Evolutionary conservation across 2,888 invertebrate species (phyloP).

Genomic region (Scrobipalpa atriplicella): DNA sequence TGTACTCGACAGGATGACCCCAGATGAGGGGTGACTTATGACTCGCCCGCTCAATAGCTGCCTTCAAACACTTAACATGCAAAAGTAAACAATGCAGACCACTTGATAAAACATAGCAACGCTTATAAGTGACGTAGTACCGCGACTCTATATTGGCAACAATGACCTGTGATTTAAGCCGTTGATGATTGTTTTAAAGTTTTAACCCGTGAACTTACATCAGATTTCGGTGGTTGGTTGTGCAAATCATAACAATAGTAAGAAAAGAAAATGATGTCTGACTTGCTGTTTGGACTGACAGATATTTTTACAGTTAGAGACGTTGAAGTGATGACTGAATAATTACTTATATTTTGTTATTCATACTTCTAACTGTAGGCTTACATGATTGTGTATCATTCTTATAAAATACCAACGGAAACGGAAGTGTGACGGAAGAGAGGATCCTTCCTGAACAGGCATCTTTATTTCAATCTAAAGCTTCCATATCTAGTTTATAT

Average conservation of each 20-base stretch:
- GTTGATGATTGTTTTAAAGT: constrained; percentile 72
- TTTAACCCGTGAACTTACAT: constrained; percentile 68
- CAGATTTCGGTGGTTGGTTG: constrained; percentile 70
- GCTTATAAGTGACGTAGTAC: constrained; percentile 61
- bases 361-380: too few relatives aligned
- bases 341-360: too few relatives aligned
- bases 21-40: constrained; percentile 60
- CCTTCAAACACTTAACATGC: constrained; percentile 41
- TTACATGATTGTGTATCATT: too few relatives aligned
- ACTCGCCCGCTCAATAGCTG: constrained; percentile 47
- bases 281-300: constrained; percentile 1
- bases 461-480: too few relatives aligned
- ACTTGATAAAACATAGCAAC: constrained; percentile 46
- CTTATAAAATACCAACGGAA: too few relatives aligned
- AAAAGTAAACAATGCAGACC: constrained; percentile 42
- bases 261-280: constrained; percentile 41
- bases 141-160: constrained; percentile 68
- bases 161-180: constrained; percentile 62
- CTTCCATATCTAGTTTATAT: too few relatives aligned
- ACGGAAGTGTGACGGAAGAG: too few relatives aligned
- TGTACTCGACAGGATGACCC: constrained; percentile 71
- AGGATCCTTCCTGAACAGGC: too few relatives aligned
- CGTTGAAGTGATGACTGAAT: too few relatives aligned
- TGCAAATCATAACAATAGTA: constrained; percentile 68
- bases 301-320: too few relatives aligned